Evolutionary conservation across 2,113 vertebrate genomes (phyloP).

Genomic region (Coregonus clupeaformis): DNA sequence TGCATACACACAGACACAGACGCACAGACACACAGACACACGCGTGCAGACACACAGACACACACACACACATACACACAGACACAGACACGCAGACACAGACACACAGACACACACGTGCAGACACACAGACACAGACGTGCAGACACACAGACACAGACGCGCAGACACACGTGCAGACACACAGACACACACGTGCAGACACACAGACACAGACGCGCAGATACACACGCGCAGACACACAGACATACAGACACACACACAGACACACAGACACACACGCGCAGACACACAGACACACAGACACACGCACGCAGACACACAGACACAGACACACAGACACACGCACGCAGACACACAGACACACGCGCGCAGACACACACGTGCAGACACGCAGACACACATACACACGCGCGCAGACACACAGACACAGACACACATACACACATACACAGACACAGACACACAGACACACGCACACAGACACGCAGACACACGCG

Average conservation of each 20-base stretch:
- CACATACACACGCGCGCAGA: conserved; percentile 21
- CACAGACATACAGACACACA: too few species aligned
- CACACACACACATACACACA: conserved; percentile 26
- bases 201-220: too few species aligned
- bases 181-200: neutral
- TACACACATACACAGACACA: neutral
- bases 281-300: conserved; percentile 18
- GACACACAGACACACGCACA: too few species aligned
- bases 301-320: neutral
- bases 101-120: too few species aligned
- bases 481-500: too few species aligned
- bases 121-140: too few species aligned
- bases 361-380: too few species aligned
- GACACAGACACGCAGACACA: neutral
- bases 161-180: neutral
- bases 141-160: too few species aligned
- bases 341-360: too few species aligned
- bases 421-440: neutral
- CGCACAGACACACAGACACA: neutral
- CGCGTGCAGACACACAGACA: conserved; percentile 4
- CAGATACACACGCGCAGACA: too few species aligned
- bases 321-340: too few species aligned
- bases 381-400: conserved; percentile 1
- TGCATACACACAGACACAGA: too few species aligned
- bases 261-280: conserved; percentile 18